Percentiles rank a stretch among this genome's conserved stretches.
phyloP scores from a whole-genome alignment of 2,888 invertebrate genomes.

The Boloria selene region DNA sequence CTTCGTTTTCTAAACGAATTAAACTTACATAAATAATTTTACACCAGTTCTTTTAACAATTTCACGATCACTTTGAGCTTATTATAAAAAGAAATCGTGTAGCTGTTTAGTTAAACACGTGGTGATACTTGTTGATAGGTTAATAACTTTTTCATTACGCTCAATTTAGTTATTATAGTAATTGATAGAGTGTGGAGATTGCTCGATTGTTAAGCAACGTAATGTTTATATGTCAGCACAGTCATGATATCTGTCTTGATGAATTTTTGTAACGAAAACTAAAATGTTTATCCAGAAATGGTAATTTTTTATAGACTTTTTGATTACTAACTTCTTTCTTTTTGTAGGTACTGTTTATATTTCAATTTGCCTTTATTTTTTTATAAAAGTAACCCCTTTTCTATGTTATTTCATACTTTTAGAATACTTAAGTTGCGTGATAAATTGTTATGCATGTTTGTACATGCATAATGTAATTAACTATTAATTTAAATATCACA shows the following conservation, averaged over 20 bases:
- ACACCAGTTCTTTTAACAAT: not conserved
- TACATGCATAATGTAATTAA: too few relatives aligned
- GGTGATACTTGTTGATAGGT: constrained; percentile 1
- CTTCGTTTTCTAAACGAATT: constrained; percentile 1
- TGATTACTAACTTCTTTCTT: too few relatives aligned
- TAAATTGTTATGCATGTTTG: too few relatives aligned
- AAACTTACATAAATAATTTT: not conserved
- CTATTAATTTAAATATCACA: too few relatives aligned
- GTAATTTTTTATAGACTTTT: too few relatives aligned
- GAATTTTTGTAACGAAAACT: not conserved
- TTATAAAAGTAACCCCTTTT: too few relatives aligned
- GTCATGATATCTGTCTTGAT: constrained; percentile 1
- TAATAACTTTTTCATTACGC: constrained; percentile 6
- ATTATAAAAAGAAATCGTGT: not conserved
- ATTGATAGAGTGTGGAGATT: constrained; percentile 1
- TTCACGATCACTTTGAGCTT: not conserved
- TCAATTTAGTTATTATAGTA: constrained; percentile 11
- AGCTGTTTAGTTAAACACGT: constrained; percentile 1
- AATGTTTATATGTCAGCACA: not conserved
- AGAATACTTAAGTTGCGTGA: too few relatives aligned
- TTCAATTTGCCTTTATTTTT: too few relatives aligned
- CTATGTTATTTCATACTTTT: too few relatives aligned
- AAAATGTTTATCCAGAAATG: too few relatives aligned
- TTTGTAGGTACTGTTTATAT: too few relatives aligned
- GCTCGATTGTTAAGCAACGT: constrained; percentile 3